Conservation (phyloP, 2,888 invertebrate species). For the Clanis bilineata region DNA sequence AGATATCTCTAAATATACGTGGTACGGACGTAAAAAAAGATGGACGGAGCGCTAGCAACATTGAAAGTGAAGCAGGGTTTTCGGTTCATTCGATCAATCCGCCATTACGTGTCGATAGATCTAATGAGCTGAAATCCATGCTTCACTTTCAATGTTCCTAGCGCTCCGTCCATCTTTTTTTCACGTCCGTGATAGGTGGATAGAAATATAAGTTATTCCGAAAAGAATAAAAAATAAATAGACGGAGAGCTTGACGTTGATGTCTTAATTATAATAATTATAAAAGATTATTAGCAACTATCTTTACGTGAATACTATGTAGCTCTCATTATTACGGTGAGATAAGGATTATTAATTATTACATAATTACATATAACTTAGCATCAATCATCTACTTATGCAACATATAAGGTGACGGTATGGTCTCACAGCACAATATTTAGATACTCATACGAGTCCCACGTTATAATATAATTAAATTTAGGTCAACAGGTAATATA, state of each 20-base stretch:
- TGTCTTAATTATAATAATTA: neutral
- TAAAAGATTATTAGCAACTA: neutral
- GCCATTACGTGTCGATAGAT: too few species aligned
- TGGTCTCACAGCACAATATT: slow-evolving; percentile 60
- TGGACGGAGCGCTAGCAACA: too few species aligned
- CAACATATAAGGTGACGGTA: slow-evolving; percentile 49
- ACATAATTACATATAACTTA: slow-evolving; percentile 30
- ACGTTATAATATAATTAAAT: slow-evolving; percentile 29
- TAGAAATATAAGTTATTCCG: too few species aligned
- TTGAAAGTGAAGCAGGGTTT: too few species aligned
- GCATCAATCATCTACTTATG: slow-evolving; percentile 38
- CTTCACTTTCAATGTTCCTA: too few species aligned
- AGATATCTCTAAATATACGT: too few species aligned
- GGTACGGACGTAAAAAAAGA: too few species aligned
- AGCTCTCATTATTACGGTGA: slow-evolving; percentile 5
- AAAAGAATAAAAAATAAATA: too few species aligned
- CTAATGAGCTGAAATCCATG: too few species aligned
- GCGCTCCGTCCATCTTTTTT: too few species aligned
- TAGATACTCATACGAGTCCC: slow-evolving; percentile 33
- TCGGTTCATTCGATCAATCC: too few species aligned
- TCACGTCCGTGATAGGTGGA: too few species aligned
- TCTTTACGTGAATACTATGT: neutral
- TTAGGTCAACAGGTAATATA: slow-evolving; percentile 24
- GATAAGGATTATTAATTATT: slow-evolving; percentile 21
- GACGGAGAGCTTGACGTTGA: slow-evolving; percentile 5